Evolutionary conservation across 2,797 vertebrate genomes (phyloP).

Genomic region (Ctenochaetus hawaiiensis): DNA sequence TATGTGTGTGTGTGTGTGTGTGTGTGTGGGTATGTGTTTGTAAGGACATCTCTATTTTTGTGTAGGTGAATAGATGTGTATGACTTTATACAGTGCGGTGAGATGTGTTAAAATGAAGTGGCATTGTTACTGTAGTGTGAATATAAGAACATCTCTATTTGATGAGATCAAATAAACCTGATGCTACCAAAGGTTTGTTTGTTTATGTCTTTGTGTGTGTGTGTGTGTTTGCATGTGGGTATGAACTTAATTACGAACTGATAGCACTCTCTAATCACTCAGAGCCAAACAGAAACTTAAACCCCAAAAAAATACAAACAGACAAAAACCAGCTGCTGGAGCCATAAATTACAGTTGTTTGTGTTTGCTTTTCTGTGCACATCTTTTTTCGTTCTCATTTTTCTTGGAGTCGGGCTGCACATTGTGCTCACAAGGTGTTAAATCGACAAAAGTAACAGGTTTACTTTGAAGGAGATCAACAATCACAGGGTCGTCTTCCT

Average conservation of each 20-base stretch:
- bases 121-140: background rate
- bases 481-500: slow-evolving; percentile 41
- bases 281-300: slow-evolving; percentile 60
- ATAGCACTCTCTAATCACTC: slow-evolving; percentile 58
- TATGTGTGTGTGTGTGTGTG: background rate
- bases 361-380: background rate
- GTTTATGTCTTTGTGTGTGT: slow-evolving; percentile 24
- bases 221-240: slow-evolving; percentile 29
- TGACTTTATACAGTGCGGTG: background rate
- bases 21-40: background rate
- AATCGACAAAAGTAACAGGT: slow-evolving; percentile 40
- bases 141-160: background rate
- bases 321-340: slow-evolving; percentile 56
- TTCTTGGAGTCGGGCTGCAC: slow-evolving; percentile 10
- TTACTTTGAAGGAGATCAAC: slow-evolving; percentile 46
- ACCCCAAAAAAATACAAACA: slow-evolving; percentile 56
- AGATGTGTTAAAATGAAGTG: background rate
- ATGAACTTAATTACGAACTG: slow-evolving; percentile 38
- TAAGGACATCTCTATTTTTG: background rate
- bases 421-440: slow-evolving; percentile 57
- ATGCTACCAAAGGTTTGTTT: slow-evolving; percentile 24
- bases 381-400: background rate
- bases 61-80: background rate
- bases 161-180: slow-evolving; percentile 45
- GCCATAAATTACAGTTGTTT: slow-evolving; percentile 35